Percentiles rank a stretch among this genome's conserved stretches.
Conservation (phyloP, 1,140 invertebrate species). For the Bombus haemorrhoidalis region DNA sequence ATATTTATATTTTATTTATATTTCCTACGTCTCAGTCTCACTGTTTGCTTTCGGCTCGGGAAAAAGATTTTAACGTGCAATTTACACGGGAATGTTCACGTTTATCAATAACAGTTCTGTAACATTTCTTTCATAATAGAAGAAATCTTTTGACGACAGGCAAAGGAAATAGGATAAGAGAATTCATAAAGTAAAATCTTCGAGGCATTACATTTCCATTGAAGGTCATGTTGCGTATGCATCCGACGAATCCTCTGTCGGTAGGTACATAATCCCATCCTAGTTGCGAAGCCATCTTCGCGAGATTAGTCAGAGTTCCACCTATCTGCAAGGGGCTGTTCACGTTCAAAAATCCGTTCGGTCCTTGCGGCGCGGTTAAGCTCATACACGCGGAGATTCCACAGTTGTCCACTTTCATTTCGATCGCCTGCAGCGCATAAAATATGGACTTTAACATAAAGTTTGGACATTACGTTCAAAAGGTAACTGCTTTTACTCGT, state of each 20-base stretch:
- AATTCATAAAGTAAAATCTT: background rate
- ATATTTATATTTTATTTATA: too few species aligned
- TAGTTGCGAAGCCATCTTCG: conserved; percentile 83
- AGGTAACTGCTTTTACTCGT: too few species aligned
- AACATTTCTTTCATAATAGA: rapidly evolving
- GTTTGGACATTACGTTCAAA: too few species aligned
- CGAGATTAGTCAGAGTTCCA: conserved; percentile 87
- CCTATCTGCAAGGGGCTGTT: conserved; percentile 95
- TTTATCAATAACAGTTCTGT: too few species aligned
- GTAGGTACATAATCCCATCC: conserved; percentile 87
- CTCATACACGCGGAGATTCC: conserved; percentile 88
- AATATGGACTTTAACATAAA: too few species aligned
- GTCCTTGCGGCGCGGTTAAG: conserved; percentile 86
- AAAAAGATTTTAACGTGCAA: too few species aligned
- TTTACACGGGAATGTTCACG: too few species aligned
- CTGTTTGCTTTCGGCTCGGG: too few species aligned
- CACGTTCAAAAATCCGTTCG: conserved; percentile 92
- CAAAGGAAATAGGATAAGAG: background rate
- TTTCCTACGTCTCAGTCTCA: too few species aligned
- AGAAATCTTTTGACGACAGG: too few species aligned
- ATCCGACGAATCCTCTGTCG: conserved; percentile 89
- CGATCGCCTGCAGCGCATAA: conserved; percentile 82
- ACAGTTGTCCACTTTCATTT: conserved; percentile 91
- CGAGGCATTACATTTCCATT: conserved; percentile 86
- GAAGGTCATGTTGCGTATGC: conserved; percentile 92